Base-by-base conservation (phyloP, 2,797 vertebrate species). In the Heteromormyrus szaboi region DNA sequence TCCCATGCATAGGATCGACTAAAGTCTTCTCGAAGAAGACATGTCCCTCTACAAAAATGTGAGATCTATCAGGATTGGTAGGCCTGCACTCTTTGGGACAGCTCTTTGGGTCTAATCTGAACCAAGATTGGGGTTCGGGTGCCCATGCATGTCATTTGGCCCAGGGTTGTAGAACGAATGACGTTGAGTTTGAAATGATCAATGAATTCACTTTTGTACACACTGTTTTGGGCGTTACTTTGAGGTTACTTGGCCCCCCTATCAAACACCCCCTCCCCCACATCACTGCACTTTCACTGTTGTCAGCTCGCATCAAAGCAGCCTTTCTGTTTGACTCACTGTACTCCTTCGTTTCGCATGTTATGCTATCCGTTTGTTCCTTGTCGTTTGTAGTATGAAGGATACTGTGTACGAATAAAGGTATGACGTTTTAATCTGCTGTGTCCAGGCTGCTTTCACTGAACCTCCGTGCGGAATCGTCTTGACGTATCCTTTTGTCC, bases 351-450 rank as follows among this genome's bases (percentile, higher is more conserved):
- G 12, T 88, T 88, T 46, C 11, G 88, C 83, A 89, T 86, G 81
- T 68, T 89, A 17, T 72, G 88, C 79, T 84, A 25, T 3, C 8
- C 8, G 76, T 86, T 48, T 89, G 59, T 86, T 68, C 22, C 12
- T 79, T 95, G 95, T 95, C 95, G 87, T 92, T 93, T 96, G 95
- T 96, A 92, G 91, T 94, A 93, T 94, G 94, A 93, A 93, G 90
- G 92, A 94, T 92, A 94, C 94, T 93, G 93, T 96, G 93, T 94
- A 94, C 91, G 90, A 93, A 96, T 96, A 96, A 96, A 96, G 94
- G 92, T 93, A 94, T 93, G 86, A 93, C 90, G 94, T 0, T 87
- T 89, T 87, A 4, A 29, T 17, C 89, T 48, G 87, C 1, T 65
- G 86, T 89, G 85, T 56, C 33, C n/a, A 48, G 19, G 25, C 81